These are phyloP conservation scores for Pterostichus niger DNA, from an alignment of 2,888 invertebrate genomes.

Conservation along the genomic window DNA sequence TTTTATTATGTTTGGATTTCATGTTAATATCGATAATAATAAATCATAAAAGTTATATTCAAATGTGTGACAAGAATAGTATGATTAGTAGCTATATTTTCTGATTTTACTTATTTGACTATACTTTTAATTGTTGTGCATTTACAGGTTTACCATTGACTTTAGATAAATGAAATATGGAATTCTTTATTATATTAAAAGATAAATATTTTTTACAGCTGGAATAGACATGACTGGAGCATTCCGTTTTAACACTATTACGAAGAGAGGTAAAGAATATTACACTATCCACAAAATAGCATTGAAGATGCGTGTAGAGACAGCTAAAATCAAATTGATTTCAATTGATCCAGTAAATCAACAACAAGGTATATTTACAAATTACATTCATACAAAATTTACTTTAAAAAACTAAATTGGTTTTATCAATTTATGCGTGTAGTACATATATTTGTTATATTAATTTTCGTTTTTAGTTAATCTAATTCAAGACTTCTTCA, in stretches of 20 bases:
- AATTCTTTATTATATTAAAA: conserved; percentile 52
- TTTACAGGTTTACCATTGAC: no score
- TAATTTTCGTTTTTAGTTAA: conserved; percentile 78
- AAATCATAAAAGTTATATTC: no score
- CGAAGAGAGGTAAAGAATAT: conserved; percentile 82
- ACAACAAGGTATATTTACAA: conserved; percentile 77
- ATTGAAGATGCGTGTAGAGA: conserved; percentile 81
- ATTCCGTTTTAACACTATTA: conserved; percentile 79
- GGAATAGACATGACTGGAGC: conserved; percentile 78
- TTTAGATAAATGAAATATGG: no score
- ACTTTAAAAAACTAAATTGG: neutral
- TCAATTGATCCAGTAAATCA: conserved; percentile 80
- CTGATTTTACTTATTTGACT: no score
- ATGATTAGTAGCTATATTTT: no score
- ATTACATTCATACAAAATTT: no score
- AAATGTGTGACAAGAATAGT: no score
- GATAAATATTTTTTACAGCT: conserved; percentile 74
- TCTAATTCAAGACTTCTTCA: conserved; percentile 85
- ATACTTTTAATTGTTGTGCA: no score
- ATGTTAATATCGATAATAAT: no score
- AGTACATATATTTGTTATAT: no score
- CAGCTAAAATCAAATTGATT: conserved; percentile 80
- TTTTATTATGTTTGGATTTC: no score
- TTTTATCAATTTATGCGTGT: no score
- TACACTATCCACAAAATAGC: conserved; percentile 81